Percentiles rank a stretch among this genome's conserved stretches.
Evolutionary conservation across 2,888 invertebrate genomes (phyloP).

Genomic region (Nomada ruficornis): DNA sequence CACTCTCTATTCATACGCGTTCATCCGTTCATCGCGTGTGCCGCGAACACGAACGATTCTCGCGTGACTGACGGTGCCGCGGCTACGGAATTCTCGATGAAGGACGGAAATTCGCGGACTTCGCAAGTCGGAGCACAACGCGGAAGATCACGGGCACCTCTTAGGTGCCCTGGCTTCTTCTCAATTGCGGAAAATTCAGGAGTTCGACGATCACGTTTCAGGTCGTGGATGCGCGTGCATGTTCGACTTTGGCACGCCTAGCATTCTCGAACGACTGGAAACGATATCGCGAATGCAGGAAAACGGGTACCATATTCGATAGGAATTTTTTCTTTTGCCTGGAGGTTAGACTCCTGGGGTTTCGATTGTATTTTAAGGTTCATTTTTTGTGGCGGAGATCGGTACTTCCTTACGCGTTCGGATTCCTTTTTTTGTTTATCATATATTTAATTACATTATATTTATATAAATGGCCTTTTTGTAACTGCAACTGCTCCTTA

Average conservation of each 20-base stretch:
- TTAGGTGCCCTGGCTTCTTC: neutral
- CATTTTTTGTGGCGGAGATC: neutral
- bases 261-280: neutral
- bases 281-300: neutral
- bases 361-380: neutral
- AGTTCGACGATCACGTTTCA: conserved; percentile 32
- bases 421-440: no score
- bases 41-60: conserved; percentile 61
- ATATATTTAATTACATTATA: no score
- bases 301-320: neutral
- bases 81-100: conserved; percentile 62
- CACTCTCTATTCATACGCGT: conserved; percentile 4
- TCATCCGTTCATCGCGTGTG: conserved; percentile 39
- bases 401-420: no score
- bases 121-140: conserved; percentile 24
- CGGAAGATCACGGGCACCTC: conserved; percentile 15
- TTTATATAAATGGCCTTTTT: no score
- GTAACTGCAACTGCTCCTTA: no score
- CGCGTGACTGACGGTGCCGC: conserved; percentile 60
- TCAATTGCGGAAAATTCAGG: neutral
- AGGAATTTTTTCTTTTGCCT: neutral
- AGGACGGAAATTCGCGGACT: conserved; percentile 59
- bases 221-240: neutral
- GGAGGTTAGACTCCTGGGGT: neutral
- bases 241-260: neutral